Base-by-base conservation (phyloP, 2,888 invertebrate genomes). In the Caenorhabditis sp. region DNA sequence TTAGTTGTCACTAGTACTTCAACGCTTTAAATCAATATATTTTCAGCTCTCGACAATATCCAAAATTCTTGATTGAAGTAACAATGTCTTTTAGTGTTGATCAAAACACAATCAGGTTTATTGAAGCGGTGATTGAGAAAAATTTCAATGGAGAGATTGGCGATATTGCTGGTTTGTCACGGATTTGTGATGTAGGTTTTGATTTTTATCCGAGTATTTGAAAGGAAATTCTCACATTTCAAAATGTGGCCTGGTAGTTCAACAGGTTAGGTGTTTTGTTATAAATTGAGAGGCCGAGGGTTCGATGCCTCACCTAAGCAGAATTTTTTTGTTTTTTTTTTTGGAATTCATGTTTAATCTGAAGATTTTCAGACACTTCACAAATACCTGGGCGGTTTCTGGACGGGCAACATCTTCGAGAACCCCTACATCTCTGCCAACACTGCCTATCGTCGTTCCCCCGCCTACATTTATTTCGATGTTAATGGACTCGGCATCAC, bases 111-210 rank as follows among this genome's bases (percentile, higher is more conserved):
- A 63, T 62, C 37, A 26, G 60, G 6, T 67, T 68, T 31, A 21
- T 73, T 6, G 73, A 73, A 60, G 55, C 66, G 17, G 73, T 67
- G 1, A 58, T 73, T n/a, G 73, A 73, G 49, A 58, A 73, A 27
- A 23, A 66, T 62, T 73, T 68, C 55, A 58, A 31, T 17, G 60
- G 51, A 1, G 50, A 54, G 21, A 58, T 63, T 8, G n/a, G 14
- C 17, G 55, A 67, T 21, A 61, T 58, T 3, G 66, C 64, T 3
- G 21, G 59, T 5, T 17, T 67, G 58, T 66, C 60, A 27, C 36
- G 24, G n/a, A 71, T 71, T 23, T 63, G 60, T 21, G 57, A 66
- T 50, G 71, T 66, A 37, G 6, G 36, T 37, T 36, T 27, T 31
- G n/a, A n/a, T n/a, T 3, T n/a, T n/a, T n/a, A n/a, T n/a, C n/a